Conservation (phyloP, 2,888 invertebrate species). For the Pandemis corylana region DNA sequence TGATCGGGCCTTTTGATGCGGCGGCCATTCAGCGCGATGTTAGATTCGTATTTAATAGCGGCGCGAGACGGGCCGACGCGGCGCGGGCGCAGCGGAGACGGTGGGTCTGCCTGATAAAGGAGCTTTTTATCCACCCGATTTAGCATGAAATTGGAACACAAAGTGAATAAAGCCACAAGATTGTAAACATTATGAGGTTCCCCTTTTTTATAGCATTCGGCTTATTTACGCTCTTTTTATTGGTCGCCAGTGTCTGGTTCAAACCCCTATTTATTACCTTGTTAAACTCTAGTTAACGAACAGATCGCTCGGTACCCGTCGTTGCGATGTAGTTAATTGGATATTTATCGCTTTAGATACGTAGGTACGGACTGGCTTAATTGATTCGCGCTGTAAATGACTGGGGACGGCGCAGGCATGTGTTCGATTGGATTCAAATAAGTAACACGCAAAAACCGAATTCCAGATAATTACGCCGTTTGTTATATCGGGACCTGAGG, state of each 20-base stretch:
- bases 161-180: constrained; percentile 85
- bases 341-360: constrained; percentile 74
- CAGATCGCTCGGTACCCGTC: constrained; percentile 69
- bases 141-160: constrained; percentile 85
- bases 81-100: constrained; percentile 63
- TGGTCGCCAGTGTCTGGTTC: constrained; percentile 71
- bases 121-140: constrained; percentile 84
- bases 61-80: constrained; percentile 45
- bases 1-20: constrained; percentile 69
- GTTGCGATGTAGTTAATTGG: constrained; percentile 74
- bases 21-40: constrained; percentile 70
- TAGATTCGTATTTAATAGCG: constrained; percentile 76
- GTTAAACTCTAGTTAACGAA: constrained; percentile 83
- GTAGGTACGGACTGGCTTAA: constrained; percentile 58
- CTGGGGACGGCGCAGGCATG: constrained; percentile 56
- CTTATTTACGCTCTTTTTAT: constrained; percentile 83
- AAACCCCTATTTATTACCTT: constrained; percentile 81
- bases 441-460: constrained; percentile 44
- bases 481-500: constrained; percentile 14
- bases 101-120: constrained; percentile 82
- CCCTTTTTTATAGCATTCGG: constrained; percentile 81
- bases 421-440: constrained; percentile 58
- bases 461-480: constrained; percentile 27
- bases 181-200: constrained; percentile 84
- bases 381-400: constrained; percentile 71